Conservation (phyloP, 2,888 invertebrate genomes). For the Drosophila koepferae region DNA sequence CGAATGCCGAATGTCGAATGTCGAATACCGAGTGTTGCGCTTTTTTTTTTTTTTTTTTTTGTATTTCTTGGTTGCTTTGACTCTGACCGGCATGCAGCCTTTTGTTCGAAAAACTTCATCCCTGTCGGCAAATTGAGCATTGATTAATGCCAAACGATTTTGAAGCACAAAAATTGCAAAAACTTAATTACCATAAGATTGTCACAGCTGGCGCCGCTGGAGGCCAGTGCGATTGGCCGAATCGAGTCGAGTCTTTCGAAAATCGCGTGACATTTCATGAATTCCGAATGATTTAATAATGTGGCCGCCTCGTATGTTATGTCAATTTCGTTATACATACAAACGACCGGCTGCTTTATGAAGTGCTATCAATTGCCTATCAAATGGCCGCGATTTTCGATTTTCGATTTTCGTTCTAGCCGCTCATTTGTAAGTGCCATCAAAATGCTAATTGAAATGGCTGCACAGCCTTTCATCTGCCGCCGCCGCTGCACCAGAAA, state of each 20-base stretch:
- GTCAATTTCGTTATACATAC: slow-evolving; percentile 34
- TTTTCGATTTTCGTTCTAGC: slow-evolving; percentile 49
- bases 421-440: slow-evolving; percentile 74
- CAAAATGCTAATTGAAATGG: slow-evolving; percentile 81
- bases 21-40: slow-evolving; percentile 1
- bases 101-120: slow-evolving; percentile 63
- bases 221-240: slow-evolving; percentile 53
- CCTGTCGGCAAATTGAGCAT: slow-evolving; percentile 59
- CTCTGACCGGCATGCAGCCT: slow-evolving; percentile 27
- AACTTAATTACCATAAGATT: slow-evolving; percentile 73
- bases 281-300: slow-evolving; percentile 67
- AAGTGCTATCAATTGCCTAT: slow-evolving; percentile 77
- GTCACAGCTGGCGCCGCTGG: slow-evolving; percentile 76
- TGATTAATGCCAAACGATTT: slow-evolving; percentile 65
- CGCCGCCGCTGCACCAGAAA: slow-evolving; percentile 74
- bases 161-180: slow-evolving; percentile 31
- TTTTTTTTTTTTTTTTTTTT: background rate
- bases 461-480: slow-evolving; percentile 66
- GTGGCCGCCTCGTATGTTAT: slow-evolving; percentile 32
- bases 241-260: slow-evolving; percentile 62
- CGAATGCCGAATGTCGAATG: slow-evolving; percentile 27
- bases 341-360: slow-evolving; percentile 75
- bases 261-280: slow-evolving; percentile 75
- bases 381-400: slow-evolving; percentile 56
- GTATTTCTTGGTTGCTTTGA: background rate